Evolutionary conservation across 1,140 invertebrate genomes (phyloP).

Genomic region (Eumaeus atala): DNA sequence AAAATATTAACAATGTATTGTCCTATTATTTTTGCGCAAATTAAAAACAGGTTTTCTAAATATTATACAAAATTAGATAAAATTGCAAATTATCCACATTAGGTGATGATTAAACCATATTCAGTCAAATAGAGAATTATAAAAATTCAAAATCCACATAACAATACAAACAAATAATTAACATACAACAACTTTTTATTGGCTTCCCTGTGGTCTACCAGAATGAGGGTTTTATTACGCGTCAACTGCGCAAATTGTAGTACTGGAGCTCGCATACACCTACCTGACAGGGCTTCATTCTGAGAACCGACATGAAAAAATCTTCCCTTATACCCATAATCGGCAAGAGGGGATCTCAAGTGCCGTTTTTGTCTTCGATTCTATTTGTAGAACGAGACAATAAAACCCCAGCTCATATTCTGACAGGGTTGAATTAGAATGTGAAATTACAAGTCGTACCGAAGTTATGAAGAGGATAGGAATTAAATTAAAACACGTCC

Average conservation of each 20-base stretch:
- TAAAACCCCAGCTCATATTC: constrained; percentile 20
- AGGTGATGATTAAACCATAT: too few relatives aligned
- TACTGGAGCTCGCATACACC: not conserved
- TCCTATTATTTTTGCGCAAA: too few relatives aligned
- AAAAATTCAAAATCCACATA: too few relatives aligned
- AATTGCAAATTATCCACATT: too few relatives aligned
- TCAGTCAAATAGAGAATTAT: too few relatives aligned
- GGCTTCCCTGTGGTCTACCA: constrained; percentile 9
- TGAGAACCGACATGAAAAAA: constrained; percentile 6
- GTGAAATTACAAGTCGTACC: constrained; percentile 36
- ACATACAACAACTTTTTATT: not conserved
- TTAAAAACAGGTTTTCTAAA: too few relatives aligned
- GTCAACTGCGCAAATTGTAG: constrained; percentile 8
- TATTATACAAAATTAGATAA: too few relatives aligned
- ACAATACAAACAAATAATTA: too few relatives aligned
- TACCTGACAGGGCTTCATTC: constrained; percentile 9
- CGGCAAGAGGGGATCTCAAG: constrained; percentile 5
- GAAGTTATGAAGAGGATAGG: too few relatives aligned
- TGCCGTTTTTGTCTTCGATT: constrained; percentile 4
- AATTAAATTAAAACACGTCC: too few relatives aligned
- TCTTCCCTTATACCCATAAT: not conserved
- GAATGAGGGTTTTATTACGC: constrained; percentile 9
- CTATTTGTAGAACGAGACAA: constrained; percentile 9
- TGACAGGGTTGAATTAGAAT: constrained; percentile 30
- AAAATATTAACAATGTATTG: too few relatives aligned